phyloP scores from a whole-genome alignment of 2,113 vertebrate genomes.

The Ictidomys tridecemlineatus region DNA sequence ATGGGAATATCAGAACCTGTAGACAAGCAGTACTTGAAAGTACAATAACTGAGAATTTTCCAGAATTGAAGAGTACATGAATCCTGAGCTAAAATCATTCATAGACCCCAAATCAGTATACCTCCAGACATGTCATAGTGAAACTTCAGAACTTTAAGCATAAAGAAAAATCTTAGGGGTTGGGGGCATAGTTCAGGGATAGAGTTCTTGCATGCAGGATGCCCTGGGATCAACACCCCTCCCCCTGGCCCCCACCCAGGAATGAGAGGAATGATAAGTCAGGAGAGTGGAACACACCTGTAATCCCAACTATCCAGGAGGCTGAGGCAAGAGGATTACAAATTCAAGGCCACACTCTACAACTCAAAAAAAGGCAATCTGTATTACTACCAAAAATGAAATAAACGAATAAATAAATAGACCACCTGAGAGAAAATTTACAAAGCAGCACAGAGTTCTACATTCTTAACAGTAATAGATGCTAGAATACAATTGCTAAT shows the following conservation, averaged over 20 bases:
- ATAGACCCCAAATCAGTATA: neutral
- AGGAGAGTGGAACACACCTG: no score
- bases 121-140: neutral
- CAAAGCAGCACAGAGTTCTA: neutral
- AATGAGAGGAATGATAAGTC: neutral
- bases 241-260: no score
- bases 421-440: neutral
- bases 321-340: no score
- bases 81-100: conserved; percentile 10
- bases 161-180: neutral
- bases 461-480: neutral
- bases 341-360: no score
- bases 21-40: neutral
- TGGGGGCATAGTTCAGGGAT: neutral
- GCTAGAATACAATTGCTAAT: neutral
- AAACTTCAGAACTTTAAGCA: neutral
- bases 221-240: neutral
- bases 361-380: neutral
- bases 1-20: neutral
- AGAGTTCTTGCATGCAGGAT: neutral
- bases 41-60: neutral
- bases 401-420: neutral
- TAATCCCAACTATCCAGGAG: no score
- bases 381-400: neutral
- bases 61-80: neutral